Evolutionary conservation across 2,888 invertebrate species (phyloP), one percentile per base, ranked within the genome.

Genomic region (Adelphocoris suturalis): DNA sequence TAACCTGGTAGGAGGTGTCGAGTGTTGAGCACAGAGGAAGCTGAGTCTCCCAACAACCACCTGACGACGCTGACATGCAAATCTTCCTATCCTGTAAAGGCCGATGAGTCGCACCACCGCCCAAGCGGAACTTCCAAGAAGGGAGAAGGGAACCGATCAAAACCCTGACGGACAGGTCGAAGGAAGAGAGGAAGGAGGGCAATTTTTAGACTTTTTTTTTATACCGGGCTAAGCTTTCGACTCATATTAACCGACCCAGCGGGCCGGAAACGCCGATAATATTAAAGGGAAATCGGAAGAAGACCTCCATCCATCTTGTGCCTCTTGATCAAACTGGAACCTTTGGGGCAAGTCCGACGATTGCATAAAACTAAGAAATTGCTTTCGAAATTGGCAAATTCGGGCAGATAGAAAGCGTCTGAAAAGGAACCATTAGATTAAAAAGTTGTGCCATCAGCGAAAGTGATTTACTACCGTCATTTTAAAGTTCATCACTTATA

Each of bases 201-300:
- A 68, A 19, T 68, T 68, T 23, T 23, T 19, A 23, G 23, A 23
- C 19, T 27, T 68, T 11, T 27, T 23, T 68, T 68, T 68, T 12
- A 5, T 68, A 68, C 9, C 68, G 68, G 68, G 68, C 11, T 23
- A 68, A 68, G 68, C 23, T 68, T 68, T 23, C 68, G 68, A 68
- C 23, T 68, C 68, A 68, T 68, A 68, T 68, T 68, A 68, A 68
- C 68, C 68, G 68, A 19, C 23, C 13, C 68, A 68, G 19, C 68
- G 68, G 68, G 68, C 68, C 68, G 68, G 68, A 68, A 68, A 68
- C 68, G n/a, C 68, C 23, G 68, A 68, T 68, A 68, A 68, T 68
- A 68, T 68, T 68, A 68, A 68, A 68, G 68, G 68, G 23, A 68
- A 68, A 68, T 68, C 68, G 68, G 68, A 68, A 19, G 23, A 19